Percentiles rank a stretch among this genome's conserved stretches.
Conservation (phyloP, 2,797 vertebrate genomes). For the Thaleichthys pacificus region DNA sequence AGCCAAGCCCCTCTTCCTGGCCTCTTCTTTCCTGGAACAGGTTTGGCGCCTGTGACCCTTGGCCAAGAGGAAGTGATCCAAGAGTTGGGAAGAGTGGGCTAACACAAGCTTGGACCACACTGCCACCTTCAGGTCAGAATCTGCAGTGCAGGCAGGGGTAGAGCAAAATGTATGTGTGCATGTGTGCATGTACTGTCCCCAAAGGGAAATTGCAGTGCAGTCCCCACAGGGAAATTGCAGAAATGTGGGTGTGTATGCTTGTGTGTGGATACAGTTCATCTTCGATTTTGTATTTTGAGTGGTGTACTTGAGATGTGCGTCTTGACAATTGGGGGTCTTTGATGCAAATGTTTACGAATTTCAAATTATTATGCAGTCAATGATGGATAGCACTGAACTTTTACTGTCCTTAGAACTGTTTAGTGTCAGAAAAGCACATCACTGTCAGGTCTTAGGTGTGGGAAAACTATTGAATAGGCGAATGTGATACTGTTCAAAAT, state of each 20-base stretch:
- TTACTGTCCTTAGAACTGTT: too few relatives aligned
- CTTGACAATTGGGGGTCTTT: neutral
- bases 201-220: too few relatives aligned
- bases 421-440: too few relatives aligned
- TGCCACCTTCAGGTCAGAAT: constrained; percentile 50
- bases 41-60: constrained; percentile 49
- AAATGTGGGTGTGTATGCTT: too few relatives aligned
- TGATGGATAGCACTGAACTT: too few relatives aligned
- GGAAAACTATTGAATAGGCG: too few relatives aligned
- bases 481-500: too few relatives aligned
- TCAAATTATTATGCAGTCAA: too few relatives aligned
- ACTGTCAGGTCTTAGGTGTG: too few relatives aligned
- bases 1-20: constrained; percentile 20
- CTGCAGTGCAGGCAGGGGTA: neutral
- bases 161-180: neutral
- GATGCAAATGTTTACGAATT: neutral
- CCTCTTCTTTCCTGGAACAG: constrained; percentile 45
- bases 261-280: neutral
- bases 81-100: constrained; percentile 7
- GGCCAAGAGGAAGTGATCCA: constrained; percentile 46
- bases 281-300: neutral
- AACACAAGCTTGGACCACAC: neutral
- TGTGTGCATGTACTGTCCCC: neutral
- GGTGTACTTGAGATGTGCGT: neutral
- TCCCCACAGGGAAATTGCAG: too few relatives aligned